A percentile compares a stretch with the other conserved stretches of the same genome.
Conservation (phyloP, 2,113 vertebrate genomes). For the Campylomormyrus numenius region DNA sequence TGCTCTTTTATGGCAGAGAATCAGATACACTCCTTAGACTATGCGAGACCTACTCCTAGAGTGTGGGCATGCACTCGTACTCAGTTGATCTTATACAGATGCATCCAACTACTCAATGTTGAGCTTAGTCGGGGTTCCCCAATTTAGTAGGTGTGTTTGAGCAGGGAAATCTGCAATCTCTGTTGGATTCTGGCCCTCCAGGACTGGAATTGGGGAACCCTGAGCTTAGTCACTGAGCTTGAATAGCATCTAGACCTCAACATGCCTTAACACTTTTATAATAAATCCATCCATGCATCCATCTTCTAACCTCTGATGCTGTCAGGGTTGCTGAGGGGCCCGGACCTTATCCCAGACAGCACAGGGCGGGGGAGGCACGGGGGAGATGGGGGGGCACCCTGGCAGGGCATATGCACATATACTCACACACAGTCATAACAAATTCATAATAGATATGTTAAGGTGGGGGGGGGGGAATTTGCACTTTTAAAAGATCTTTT, state of each 20-base stretch:
- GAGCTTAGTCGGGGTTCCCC: background rate
- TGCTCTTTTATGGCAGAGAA: background rate
- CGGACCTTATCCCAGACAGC: background rate
- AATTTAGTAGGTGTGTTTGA: background rate
- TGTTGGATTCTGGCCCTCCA: background rate
- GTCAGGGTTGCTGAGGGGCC: background rate
- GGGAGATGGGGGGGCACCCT: background rate
- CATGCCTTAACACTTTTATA: background rate
- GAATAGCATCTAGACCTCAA: background rate
- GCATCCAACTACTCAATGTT: background rate
- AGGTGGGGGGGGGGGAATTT: background rate
- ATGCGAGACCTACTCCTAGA: background rate
- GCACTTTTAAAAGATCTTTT: background rate
- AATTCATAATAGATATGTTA: background rate
- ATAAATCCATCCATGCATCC: background rate
- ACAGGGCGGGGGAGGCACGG: background rate
- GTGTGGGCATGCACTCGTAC: background rate
- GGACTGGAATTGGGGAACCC: background rate
- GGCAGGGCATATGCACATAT: background rate
- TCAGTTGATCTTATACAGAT: background rate
- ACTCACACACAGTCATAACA: background rate
- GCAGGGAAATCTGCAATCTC: background rate
- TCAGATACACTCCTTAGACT: background rate
- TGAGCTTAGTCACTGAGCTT: background rate
- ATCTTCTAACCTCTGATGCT: background rate